phyloP scores from a whole-genome alignment of 2,797 vertebrate species.

The Darevskia nairensis region DNA sequence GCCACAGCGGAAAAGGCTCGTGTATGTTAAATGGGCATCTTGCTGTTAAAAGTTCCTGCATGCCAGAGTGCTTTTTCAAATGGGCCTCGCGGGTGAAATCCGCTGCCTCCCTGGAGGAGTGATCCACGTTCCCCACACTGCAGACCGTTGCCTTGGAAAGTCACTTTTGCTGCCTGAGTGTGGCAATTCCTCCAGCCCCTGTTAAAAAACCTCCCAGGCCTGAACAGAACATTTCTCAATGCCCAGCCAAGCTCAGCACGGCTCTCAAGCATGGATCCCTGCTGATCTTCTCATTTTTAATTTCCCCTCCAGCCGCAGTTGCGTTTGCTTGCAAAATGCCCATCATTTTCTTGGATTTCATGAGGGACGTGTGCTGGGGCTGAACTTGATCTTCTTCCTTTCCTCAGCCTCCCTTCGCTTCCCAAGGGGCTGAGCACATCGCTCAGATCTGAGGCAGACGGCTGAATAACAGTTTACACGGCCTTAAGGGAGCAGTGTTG shows the following conservation, averaged over 20 bases:
- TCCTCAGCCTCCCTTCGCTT: not conserved
- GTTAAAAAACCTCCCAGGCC: conserved; percentile 53
- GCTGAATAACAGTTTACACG: not conserved
- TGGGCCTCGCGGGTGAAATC: not conserved
- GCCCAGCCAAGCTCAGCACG: conserved; percentile 66
- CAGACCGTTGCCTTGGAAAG: not conserved
- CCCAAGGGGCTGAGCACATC: not conserved
- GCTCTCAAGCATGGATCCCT: conserved; percentile 53
- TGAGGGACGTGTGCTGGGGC: accelerated
- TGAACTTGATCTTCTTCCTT: not conserved
- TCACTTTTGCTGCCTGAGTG: conserved; percentile 36
- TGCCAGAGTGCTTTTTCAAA: not conserved
- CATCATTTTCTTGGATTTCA: not conserved
- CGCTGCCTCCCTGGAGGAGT: not conserved
- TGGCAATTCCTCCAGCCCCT: conserved; percentile 53
- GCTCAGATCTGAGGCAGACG: not conserved
- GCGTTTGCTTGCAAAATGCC: conserved; percentile 33
- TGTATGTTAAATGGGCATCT: not conserved
- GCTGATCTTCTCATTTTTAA: conserved; percentile 55
- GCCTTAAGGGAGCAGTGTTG: not conserved
- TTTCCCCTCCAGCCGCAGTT: conserved; percentile 57
- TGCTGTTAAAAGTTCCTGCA: not conserved
- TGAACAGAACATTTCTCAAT: conserved; percentile 67
- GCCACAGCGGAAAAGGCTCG: too few relatives aligned
- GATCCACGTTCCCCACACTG: conserved; percentile 12